A percentile compares a stretch with the other conserved stretches of the same genome.
Evolutionary conservation across 2,797 vertebrate genomes (phyloP).

Genomic region (Halcyon chelicuti): DNA sequence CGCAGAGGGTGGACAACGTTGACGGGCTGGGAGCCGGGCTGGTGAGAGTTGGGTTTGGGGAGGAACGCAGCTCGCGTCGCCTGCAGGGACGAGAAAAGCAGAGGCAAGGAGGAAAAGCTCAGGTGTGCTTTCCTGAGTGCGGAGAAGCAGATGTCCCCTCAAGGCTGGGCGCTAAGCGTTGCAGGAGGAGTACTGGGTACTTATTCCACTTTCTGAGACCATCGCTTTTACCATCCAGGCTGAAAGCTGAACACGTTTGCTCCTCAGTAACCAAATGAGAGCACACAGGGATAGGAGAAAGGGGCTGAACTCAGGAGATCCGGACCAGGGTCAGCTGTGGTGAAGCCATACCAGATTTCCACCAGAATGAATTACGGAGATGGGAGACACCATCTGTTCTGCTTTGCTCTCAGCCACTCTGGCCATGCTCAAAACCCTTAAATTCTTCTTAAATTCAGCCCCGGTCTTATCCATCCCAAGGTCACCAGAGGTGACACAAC

Average conservation of each 20-base stretch:
- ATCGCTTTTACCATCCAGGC: not conserved
- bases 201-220: not conserved
- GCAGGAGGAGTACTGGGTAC: not conserved
- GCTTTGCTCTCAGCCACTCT: not conserved
- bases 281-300: not conserved
- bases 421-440: too few species aligned
- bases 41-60: constrained; percentile 59
- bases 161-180: not conserved
- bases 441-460: not conserved
- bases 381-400: not conserved
- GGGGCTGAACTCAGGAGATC: not conserved
- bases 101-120: fast-evolving
- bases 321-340: not conserved
- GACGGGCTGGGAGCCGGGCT: constrained; percentile 79
- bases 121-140: fast-evolving
- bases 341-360: not conserved
- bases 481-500: not conserved
- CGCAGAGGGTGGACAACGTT: constrained; percentile 86
- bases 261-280: not conserved
- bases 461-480: fast-evolving
- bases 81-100: constrained; percentile 42
- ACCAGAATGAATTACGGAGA: not conserved
- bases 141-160: not conserved
- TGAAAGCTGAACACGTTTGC: fast-evolving
- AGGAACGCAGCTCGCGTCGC: constrained; percentile 77